phyloP scores from a whole-genome alignment of 2,888 invertebrate species.

The Drosophila hamatofila region DNA sequence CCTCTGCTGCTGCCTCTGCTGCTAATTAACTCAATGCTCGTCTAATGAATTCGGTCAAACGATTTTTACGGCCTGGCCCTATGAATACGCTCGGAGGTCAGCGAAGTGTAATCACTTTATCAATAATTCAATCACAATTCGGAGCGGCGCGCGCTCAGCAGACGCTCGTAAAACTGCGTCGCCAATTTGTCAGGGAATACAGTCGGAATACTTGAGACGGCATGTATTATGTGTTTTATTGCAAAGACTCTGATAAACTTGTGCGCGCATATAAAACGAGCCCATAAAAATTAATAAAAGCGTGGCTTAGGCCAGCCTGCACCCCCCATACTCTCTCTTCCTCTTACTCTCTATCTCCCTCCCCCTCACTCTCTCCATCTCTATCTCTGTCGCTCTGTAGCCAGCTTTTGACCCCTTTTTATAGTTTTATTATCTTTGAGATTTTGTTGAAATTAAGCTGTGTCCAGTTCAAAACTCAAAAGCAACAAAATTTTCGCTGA shows the following conservation, averaged over 20 bases:
- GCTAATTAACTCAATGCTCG: conserved; percentile 54
- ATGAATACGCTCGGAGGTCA: conserved; percentile 44
- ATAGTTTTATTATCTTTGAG: conserved; percentile 71
- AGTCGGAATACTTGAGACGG: conserved; percentile 36
- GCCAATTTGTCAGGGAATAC: conserved; percentile 52
- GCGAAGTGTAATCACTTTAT: conserved; percentile 73
- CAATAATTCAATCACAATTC: conserved; percentile 78
- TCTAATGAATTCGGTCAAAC: conserved; percentile 63
- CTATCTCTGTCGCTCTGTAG: background rate
- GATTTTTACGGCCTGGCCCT: conserved; percentile 56
- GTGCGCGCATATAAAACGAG: conserved; percentile 59
- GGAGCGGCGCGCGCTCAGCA: conserved; percentile 11
- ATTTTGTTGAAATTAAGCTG: conserved; percentile 37
- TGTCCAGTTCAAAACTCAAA: conserved; percentile 42
- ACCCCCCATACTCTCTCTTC: background rate
- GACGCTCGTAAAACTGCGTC: conserved; percentile 71
- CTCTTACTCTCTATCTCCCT: background rate
- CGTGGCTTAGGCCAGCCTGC: conserved; percentile 6
- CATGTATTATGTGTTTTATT: conserved; percentile 70
- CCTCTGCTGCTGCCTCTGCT: background rate
- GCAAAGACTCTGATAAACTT: conserved; percentile 59
- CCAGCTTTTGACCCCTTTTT: conserved; percentile 49
- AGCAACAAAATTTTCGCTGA: conserved; percentile 58
- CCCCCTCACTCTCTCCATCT: background rate
- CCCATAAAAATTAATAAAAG: conserved; percentile 80